phyloP scores from a whole-genome alignment of 2,113 vertebrate species.

The Corynorhinus townsendii region DNA sequence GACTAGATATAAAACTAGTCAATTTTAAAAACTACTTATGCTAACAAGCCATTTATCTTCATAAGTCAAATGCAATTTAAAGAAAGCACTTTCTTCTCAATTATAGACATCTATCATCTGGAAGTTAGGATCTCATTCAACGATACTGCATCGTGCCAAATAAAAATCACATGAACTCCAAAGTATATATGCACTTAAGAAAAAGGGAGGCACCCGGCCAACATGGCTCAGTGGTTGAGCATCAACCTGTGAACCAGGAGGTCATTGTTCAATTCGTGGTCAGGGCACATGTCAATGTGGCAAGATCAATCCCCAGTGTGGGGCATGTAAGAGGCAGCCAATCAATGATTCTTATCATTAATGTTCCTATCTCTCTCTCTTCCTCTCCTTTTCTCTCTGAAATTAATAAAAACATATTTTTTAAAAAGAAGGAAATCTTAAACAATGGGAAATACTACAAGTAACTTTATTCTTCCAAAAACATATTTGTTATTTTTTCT shows the following conservation, averaged over 20 bases:
- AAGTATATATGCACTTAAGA: neutral
- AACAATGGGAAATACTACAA: neutral
- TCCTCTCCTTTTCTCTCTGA: no score
- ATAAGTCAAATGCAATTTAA: slow-evolving; percentile 52
- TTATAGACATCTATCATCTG: slow-evolving; percentile 38
- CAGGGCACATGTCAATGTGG: no score
- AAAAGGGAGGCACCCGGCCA: neutral
- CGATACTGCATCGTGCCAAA: slow-evolving; percentile 11
- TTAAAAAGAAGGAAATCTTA: neutral
- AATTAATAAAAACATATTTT: no score
- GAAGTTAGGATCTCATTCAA: slow-evolving; percentile 50
- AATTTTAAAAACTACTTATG: slow-evolving; percentile 27
- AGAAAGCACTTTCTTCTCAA: slow-evolving; percentile 49
- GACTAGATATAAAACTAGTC: neutral
- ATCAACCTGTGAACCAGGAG: no score
- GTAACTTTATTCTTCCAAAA: neutral
- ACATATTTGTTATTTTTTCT: neutral
- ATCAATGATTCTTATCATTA: no score
- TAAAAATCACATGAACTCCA: slow-evolving; percentile 33
- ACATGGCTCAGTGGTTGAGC: no score
- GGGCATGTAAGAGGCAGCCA: no score
- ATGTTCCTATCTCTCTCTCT: no score
- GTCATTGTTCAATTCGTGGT: no score
- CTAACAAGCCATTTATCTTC: slow-evolving; percentile 57
- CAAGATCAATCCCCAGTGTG: no score